Evolutionary conservation across 2,888 invertebrate genomes (phyloP).

Genomic region (Cosmia pyralina): DNA sequence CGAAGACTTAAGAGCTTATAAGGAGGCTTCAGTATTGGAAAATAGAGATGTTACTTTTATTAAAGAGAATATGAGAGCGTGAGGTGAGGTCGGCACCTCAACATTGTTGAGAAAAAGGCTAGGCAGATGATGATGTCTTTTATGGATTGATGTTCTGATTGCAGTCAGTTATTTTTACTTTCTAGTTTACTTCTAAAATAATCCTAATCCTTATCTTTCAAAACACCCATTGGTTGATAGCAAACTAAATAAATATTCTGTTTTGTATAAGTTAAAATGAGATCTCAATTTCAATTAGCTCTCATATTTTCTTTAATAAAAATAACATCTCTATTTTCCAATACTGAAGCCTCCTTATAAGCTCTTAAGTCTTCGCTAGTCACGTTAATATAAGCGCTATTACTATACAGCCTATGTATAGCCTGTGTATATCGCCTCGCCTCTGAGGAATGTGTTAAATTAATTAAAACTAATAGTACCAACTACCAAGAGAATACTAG

Average conservation of each 20-base stretch:
- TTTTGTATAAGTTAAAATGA: background rate
- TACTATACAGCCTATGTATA: background rate
- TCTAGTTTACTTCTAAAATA: background rate
- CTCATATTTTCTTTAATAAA: background rate
- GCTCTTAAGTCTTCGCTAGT: background rate
- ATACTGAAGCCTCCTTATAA: background rate
- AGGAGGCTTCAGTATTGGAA: too few species aligned
- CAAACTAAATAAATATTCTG: background rate
- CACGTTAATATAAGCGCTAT: slow-evolving; percentile 8
- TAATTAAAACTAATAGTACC: slow-evolving; percentile 65
- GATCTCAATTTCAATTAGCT: background rate
- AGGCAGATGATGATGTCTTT: too few species aligned
- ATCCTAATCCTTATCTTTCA: background rate
- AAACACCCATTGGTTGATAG: background rate
- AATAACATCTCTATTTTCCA: slow-evolving; percentile 24
- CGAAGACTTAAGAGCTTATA: too few species aligned
- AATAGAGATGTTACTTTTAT: too few species aligned
- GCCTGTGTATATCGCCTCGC: background rate
- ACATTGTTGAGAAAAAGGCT: too few species aligned
- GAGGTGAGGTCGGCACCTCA: too few species aligned
- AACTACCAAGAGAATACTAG: slow-evolving; percentile 29
- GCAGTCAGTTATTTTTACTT: too few species aligned
- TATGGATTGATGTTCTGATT: too few species aligned
- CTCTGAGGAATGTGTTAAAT: slow-evolving; percentile 55
- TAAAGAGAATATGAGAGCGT: too few species aligned